Conservation (phyloP, 1,140 invertebrate genomes). For the Aradophagus sp. region DNA sequence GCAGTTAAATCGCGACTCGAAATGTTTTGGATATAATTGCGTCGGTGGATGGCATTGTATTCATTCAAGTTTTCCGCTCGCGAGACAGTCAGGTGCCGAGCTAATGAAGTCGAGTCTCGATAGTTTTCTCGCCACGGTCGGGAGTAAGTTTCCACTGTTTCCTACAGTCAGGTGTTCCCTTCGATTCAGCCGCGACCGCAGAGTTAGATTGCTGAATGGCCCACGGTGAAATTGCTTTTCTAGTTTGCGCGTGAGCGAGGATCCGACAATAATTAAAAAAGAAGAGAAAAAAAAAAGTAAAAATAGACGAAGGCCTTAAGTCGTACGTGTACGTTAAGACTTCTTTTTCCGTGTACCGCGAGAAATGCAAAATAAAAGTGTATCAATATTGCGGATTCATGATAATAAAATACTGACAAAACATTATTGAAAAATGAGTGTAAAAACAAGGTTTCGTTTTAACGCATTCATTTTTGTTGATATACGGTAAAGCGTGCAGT, state of each 20-base stretch:
- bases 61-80: slow-evolving; percentile 47
- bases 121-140: slow-evolving; percentile 37
- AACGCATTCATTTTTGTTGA: no score
- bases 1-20: neutral
- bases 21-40: slow-evolving; percentile 30
- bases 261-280: slow-evolving; percentile 32
- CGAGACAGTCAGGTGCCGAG: slow-evolving; percentile 36
- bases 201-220: slow-evolving; percentile 54
- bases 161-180: slow-evolving; percentile 43
- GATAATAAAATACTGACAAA: no score
- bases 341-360: no score
- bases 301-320: no score
- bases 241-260: slow-evolving; percentile 33
- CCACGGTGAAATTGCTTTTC: slow-evolving; percentile 49
- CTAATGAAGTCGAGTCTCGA: slow-evolving; percentile 49
- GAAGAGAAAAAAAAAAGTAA: no score
- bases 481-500: no score
- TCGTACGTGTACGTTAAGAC: no score
- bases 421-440: no score
- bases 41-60: slow-evolving; percentile 28
- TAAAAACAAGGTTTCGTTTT: no score
- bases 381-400: no score
- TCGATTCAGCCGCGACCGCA: slow-evolving; percentile 50
- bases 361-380: no score
- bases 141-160: slow-evolving; percentile 43